These are phyloP conservation scores for Cataglyphis cursor DNA, from an alignment of 2,888 invertebrate species.

Conservation along the genomic window DNA sequence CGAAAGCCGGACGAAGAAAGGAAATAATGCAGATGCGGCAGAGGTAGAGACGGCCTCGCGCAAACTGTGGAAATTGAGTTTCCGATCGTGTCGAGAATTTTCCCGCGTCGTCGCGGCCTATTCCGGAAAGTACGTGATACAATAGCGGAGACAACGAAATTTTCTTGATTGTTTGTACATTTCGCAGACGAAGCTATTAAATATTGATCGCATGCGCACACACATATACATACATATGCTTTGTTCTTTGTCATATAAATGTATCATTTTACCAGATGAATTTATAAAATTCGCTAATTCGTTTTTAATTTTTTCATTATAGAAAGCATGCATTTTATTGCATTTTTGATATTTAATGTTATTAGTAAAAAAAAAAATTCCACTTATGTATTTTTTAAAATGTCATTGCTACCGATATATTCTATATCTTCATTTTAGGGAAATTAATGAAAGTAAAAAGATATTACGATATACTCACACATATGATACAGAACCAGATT, in stretches of 20 bases:
- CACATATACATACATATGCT: not conserved
- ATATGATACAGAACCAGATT: constrained; percentile 93
- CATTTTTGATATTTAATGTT: not conserved
- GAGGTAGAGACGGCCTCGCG: not conserved
- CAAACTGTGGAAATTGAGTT: constrained; percentile 42
- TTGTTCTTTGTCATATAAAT: not conserved
- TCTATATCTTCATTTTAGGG: not conserved
- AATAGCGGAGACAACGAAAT: constrained; percentile 17
- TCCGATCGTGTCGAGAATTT: constrained; percentile 15
- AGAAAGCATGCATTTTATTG: not conserved
- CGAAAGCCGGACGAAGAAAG: constrained; percentile 45
- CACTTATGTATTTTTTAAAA: not conserved
- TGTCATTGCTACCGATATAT: not conserved
- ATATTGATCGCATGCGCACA: not conserved
- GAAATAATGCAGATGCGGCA: constrained; percentile 45
- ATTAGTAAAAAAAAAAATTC: not conserved
- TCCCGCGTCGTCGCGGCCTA: constrained; percentile 3
- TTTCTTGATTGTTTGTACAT: constrained; percentile 8
- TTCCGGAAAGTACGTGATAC: not conserved
- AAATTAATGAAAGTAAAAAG: not conserved
- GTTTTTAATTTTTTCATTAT: not conserved
- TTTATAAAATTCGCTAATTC: not conserved
- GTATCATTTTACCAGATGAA: not conserved
- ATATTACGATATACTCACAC: constrained; percentile 89
- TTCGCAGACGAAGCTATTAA: not conserved